Evolutionary conservation across 2,113 vertebrate species (phyloP), one percentile per base, ranked within the genome.

Genomic region (Dunckerocampus dactyliophorus): DNA sequence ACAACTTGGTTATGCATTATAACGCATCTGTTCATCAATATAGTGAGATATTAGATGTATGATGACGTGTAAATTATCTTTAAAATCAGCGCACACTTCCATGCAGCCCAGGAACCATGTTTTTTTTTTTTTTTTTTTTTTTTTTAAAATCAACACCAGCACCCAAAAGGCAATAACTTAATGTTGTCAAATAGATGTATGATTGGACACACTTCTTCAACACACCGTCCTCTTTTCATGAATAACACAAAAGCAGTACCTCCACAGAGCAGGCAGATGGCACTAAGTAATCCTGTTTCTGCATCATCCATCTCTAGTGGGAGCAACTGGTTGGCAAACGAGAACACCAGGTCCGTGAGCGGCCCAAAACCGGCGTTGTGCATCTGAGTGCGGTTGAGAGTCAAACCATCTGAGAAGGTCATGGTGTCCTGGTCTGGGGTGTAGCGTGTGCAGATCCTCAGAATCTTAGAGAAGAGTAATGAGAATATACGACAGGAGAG

Each of bases 201-300:
- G 24, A 28, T 28, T 28, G 24, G 24, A 28, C 24, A 2, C 24
- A 28, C 24, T 28, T 28, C 24, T 28, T 5, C 24, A 28, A 28
- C 2, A 5, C 24, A 28, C 24, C 5, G 24, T 28, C 24, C 24
- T 28, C 24, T 28, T 28, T 28, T 28, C 24, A 28, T 5, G 5
- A 28, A 5, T 2, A 28, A 28, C 12, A 28, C 15, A 47, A 1
- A 17, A 51, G 73, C 67, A 80, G 65, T 88, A 97, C 95, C 95
- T 90, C 95, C 95, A 15, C 94, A 97, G 77, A 97, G 94, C 89
- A 97, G 93, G 83, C 95, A 97, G 89, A 97, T 98, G 89, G 94
- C 95, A 0, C 94, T 96, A 48, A 98, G 94, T 58, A 97, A 87
- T 19, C 95, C 95, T 0, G 95, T 97, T 87, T 98, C 95, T 0